Conservation (phyloP, 2,113 vertebrate genomes). For the Microcebus tavaratra region DNA sequence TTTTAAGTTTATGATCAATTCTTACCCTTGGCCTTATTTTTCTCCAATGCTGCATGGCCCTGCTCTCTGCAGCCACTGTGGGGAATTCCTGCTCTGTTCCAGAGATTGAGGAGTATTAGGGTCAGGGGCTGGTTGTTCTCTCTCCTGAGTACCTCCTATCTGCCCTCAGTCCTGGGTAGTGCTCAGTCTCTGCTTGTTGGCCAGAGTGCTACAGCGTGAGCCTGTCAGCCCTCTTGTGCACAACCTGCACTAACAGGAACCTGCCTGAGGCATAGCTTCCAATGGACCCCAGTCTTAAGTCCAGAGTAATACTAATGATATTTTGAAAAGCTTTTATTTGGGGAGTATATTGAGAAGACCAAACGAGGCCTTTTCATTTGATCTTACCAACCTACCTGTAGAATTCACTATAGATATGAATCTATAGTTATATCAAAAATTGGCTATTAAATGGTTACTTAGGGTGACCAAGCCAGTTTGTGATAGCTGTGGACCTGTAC, state of each 20-base stretch:
- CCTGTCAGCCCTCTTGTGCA: not conserved
- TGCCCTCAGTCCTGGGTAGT: not conserved
- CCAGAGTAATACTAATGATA: not conserved
- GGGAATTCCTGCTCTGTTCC: not conserved
- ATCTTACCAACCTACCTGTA: not conserved
- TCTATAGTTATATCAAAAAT: not conserved
- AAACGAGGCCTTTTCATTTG: not conserved
- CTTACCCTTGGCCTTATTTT: not conserved
- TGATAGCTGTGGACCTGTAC: not conserved
- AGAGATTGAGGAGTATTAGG: not conserved
- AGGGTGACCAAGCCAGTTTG: not conserved
- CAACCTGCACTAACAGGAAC: not conserved
- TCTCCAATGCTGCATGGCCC: not conserved
- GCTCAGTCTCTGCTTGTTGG: not conserved
- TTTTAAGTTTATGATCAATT: not conserved
- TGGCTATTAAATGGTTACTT: not conserved
- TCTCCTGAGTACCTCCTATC: not conserved
- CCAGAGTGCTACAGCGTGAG: not conserved
- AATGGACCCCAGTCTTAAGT: not conserved
- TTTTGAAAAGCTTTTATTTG: not conserved
- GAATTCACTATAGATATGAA: not conserved
- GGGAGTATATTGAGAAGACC: not conserved
- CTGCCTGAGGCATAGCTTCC: not conserved
- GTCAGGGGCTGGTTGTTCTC: not conserved
- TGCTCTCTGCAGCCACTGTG: not conserved